phyloP scores from a whole-genome alignment of 2,113 vertebrate genomes.

The Scatophagus argus region DNA sequence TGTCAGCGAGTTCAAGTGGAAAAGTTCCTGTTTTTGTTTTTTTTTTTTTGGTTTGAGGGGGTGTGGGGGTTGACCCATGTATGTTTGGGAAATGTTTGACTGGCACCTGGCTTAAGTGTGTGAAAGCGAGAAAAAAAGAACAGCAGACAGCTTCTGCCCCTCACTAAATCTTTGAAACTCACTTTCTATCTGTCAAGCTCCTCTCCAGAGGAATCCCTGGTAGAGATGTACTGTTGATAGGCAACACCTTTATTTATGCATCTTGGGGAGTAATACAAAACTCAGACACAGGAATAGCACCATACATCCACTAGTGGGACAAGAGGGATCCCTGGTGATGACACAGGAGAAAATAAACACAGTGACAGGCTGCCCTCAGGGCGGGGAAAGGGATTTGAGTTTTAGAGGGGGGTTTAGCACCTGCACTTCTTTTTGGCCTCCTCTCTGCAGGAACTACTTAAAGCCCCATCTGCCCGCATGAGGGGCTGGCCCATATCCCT shows the following conservation, averaged over 20 bases:
- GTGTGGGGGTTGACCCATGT: conserved; percentile 32
- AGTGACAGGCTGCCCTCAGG: conserved; percentile 68
- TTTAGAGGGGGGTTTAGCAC: conserved; percentile 59
- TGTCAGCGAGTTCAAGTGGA: conserved; percentile 70
- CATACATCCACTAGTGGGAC: conserved; percentile 52
- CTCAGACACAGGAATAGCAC: conserved; percentile 41
- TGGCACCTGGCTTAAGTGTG: conserved; percentile 65
- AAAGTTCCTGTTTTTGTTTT: conserved; percentile 52
- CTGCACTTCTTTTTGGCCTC: conserved; percentile 69
- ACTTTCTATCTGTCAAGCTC: background rate
- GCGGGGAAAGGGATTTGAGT: conserved; percentile 55
- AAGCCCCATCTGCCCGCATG: conserved; percentile 75
- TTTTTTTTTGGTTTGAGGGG: no score
- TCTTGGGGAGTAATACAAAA: conserved; percentile 38
- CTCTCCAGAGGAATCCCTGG: conserved; percentile 16
- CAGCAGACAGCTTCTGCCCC: background rate
- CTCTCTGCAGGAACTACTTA: conserved; percentile 74
- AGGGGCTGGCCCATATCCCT: conserved; percentile 75
- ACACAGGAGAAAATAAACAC: conserved; percentile 79
- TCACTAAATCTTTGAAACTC: background rate
- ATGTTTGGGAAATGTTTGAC: conserved; percentile 60
- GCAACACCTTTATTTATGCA: conserved; percentile 34
- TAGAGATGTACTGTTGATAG: background rate
- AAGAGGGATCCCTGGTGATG: conserved; percentile 69
- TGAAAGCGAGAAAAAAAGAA: conserved; percentile 27